Conservation (phyloP, 1,140 invertebrate species). For the Neodiprion fabricii region DNA sequence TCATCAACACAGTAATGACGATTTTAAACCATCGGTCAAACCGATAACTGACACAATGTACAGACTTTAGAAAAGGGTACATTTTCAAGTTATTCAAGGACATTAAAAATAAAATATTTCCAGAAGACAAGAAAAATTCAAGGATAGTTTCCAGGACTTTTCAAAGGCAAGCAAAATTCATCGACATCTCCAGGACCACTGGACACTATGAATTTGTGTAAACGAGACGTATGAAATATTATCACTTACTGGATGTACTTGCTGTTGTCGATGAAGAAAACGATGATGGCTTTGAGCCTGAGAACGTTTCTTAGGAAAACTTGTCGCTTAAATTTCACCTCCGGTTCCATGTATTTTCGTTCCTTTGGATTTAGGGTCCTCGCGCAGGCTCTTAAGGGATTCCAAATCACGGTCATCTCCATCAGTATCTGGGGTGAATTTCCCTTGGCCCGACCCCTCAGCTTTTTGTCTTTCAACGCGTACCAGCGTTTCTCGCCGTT, state of each 20-base stretch:
- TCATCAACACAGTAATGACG: conserved; percentile 27
- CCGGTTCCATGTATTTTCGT: conserved; percentile 92
- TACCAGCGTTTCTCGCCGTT: conserved; percentile 97
- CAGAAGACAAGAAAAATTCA: no score
- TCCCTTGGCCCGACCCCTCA: conserved; percentile 87
- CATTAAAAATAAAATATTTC: no score
- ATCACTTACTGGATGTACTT: conserved; percentile 88
- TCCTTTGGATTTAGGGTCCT: conserved; percentile 95
- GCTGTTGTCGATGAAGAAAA: conserved; percentile 87
- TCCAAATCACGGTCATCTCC: conserved; percentile 93
- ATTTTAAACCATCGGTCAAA: neutral
- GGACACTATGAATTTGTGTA: conserved; percentile 18
- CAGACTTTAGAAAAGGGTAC: neutral
- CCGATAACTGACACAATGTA: neutral
- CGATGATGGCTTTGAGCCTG: conserved; percentile 87
- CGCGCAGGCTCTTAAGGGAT: conserved; percentile 88
- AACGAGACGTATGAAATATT: conserved; percentile 13
- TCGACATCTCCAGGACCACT: conserved; percentile 1
- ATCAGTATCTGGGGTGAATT: conserved; percentile 88
- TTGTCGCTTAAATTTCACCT: conserved; percentile 94
- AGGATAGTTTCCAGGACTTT: no score
- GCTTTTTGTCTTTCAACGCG: conserved; percentile 95
- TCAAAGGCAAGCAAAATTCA: neutral
- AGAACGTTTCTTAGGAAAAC: conserved; percentile 94
- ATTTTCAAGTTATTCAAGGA: neutral